Evolutionary conservation across 2,113 vertebrate genomes (phyloP).

Genomic region (Elanoides forficatus): DNA sequence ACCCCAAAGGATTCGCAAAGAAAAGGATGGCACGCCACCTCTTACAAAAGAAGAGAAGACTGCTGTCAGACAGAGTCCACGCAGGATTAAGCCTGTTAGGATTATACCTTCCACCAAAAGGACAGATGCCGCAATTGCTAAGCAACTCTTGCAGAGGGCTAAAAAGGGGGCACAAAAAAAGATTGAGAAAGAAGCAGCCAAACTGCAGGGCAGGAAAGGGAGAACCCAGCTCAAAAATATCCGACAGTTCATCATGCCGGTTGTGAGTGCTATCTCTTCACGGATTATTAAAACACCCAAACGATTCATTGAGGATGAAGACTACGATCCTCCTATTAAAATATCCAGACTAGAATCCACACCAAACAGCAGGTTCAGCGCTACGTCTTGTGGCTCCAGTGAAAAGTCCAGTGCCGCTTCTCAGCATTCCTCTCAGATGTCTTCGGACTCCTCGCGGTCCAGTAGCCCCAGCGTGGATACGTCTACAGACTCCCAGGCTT

Average conservation of each 20-base stretch:
- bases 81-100: constrained; percentile 91
- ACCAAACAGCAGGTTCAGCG: constrained; percentile 86
- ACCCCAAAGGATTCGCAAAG: constrained; percentile 79
- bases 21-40: constrained; percentile 76
- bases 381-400: constrained; percentile 90
- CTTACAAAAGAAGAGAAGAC: constrained; percentile 75
- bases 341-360: constrained; percentile 86
- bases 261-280: constrained; percentile 94
- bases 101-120: constrained; percentile 94
- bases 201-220: constrained; percentile 82
- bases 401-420: constrained; percentile 89
- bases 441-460: constrained; percentile 94
- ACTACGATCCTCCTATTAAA: constrained; percentile 89
- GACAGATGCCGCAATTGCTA: constrained; percentile 93
- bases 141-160: constrained; percentile 93
- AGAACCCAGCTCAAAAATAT: constrained; percentile 97
- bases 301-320: constrained; percentile 96
- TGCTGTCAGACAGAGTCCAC: constrained; percentile 89
- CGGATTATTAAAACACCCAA: constrained; percentile 97
- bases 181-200: constrained; percentile 87
- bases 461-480: constrained; percentile 95
- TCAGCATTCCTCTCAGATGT: constrained; percentile 95
- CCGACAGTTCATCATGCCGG: constrained; percentile 97
- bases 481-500: constrained; percentile 94
- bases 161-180: constrained; percentile 93